A percentile compares a stretch with the other conserved stretches of the same genome.
These are phyloP conservation scores for Hemithea aestivaria DNA, from an alignment of 2,888 invertebrate species.

Conservation along the genomic window DNA sequence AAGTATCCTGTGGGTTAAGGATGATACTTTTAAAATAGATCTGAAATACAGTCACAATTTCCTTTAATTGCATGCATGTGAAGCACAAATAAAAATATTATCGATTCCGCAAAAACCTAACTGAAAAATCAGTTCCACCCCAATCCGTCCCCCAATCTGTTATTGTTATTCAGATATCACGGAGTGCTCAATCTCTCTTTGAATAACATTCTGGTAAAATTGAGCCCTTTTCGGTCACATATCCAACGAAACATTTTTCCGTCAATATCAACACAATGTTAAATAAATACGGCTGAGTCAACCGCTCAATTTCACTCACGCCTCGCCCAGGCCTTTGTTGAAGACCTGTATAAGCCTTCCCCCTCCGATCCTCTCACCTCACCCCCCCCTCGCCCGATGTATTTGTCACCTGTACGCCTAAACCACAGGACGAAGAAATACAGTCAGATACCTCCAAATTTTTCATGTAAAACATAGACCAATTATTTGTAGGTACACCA, in stretches of 20 bases:
- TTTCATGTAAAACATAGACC: too few species aligned
- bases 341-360: slow-evolving; percentile 10
- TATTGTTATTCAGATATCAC: neutral
- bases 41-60: too few species aligned
- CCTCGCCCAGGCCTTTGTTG: slow-evolving; percentile 19
- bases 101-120: too few species aligned
- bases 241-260: slow-evolving; percentile 13
- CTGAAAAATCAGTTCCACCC: neutral
- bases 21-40: too few species aligned
- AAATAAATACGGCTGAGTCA: slow-evolving; percentile 16
- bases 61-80: too few species aligned
- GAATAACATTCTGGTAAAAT: slow-evolving; percentile 10
- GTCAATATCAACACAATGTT: slow-evolving; percentile 19
- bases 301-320: slow-evolving; percentile 21
- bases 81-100: too few species aligned
- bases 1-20: too few species aligned
- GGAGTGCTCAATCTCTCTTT: neutral
- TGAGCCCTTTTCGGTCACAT: slow-evolving; percentile 3
- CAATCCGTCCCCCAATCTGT: too few species aligned
- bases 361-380: slow-evolving; percentile 6
- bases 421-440: too few species aligned
- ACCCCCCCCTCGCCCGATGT: slow-evolving; percentile 8
- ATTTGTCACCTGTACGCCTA: slow-evolving; percentile 33
- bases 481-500: too few species aligned
- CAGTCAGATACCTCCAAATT: too few species aligned